Conservation (phyloP, 1,140 invertebrate species). For the silkworm (Bombyx mori) region DNA sequence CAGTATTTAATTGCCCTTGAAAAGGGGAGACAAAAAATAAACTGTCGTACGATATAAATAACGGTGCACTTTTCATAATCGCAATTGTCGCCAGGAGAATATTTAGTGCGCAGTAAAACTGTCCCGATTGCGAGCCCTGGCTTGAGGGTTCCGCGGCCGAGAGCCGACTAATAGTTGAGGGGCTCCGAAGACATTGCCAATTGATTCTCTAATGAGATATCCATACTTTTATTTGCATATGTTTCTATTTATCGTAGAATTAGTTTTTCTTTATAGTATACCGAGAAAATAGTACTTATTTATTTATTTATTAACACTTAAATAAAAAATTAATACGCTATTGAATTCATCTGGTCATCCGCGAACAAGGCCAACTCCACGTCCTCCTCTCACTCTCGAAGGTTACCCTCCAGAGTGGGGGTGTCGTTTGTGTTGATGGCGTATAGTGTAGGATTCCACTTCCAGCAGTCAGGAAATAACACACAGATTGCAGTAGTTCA, state of each 20-base stretch:
- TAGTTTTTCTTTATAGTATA: constrained; percentile 2
- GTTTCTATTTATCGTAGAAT: neutral
- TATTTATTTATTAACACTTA: too few species aligned
- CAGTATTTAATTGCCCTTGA: constrained; percentile 70
- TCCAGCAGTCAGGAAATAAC: too few species aligned
- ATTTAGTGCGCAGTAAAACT: constrained; percentile 69
- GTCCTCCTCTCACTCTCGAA: too few species aligned
- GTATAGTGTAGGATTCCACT: too few species aligned
- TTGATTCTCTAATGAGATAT: constrained; percentile 13
- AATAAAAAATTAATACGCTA: too few species aligned
- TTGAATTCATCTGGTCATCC: too few species aligned
- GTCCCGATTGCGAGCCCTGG: constrained; percentile 40
- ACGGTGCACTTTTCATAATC: constrained; percentile 71
- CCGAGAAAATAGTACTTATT: neutral
- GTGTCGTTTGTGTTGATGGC: too few species aligned
- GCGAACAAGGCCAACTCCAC: too few species aligned
- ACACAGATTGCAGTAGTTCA: too few species aligned
- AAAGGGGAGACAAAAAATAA: constrained; percentile 67
- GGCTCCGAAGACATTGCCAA: constrained; percentile 6
- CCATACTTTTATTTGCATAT: too few species aligned
- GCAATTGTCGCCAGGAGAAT: constrained; percentile 70
- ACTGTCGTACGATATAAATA: constrained; percentile 59
- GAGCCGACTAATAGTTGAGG: constrained; percentile 48
- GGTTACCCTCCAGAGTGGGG: too few species aligned
- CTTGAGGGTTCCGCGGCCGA: constrained; percentile 9